Conservation (phyloP, 2,797 vertebrate genomes). For the Potorous gilbertii region DNA sequence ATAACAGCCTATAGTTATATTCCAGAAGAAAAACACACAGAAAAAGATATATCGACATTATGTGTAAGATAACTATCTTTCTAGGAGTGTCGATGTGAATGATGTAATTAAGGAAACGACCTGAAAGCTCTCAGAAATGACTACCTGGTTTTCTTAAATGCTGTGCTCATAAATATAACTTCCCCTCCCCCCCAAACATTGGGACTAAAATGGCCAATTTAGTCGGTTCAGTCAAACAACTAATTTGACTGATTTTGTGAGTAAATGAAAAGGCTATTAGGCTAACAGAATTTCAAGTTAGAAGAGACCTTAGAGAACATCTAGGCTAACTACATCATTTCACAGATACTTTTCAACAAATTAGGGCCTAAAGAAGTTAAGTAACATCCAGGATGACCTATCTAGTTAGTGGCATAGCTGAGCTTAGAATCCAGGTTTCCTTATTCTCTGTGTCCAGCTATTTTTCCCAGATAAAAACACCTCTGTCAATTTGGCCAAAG, state of each 20-base stretch:
- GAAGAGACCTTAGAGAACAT: not conserved
- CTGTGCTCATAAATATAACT: not conserved
- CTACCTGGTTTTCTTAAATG: constrained; percentile 31
- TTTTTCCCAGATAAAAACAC: constrained; percentile 15
- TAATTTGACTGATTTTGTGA: not conserved
- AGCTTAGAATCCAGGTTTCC: constrained; percentile 32
- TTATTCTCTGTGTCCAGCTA: constrained; percentile 16
- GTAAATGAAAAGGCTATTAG: not conserved
- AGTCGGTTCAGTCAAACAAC: constrained; percentile 32
- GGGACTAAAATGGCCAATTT: constrained; percentile 17
- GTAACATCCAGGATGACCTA: constrained; percentile 1
- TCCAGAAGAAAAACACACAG: constrained; percentile 17
- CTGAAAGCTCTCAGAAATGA: not conserved
- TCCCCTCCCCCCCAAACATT: not conserved
- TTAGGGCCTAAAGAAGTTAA: not conserved
- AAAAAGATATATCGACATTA: not conserved
- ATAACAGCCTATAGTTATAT: constrained; percentile 19
- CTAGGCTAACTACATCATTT: not conserved
- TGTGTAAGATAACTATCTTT: constrained; percentile 50
- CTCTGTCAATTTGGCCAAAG: constrained; percentile 44
- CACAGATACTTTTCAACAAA: constrained; percentile 6
- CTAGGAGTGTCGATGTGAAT: constrained; percentile 7
- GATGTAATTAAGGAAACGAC: constrained; percentile 28
- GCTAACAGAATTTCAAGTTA: not conserved
- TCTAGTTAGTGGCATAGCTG: constrained; percentile 4